Percentiles rank a stretch among this genome's conserved stretches.
phyloP scores from a whole-genome alignment of 1,140 invertebrate species.

The Coptotermes formosanus region DNA sequence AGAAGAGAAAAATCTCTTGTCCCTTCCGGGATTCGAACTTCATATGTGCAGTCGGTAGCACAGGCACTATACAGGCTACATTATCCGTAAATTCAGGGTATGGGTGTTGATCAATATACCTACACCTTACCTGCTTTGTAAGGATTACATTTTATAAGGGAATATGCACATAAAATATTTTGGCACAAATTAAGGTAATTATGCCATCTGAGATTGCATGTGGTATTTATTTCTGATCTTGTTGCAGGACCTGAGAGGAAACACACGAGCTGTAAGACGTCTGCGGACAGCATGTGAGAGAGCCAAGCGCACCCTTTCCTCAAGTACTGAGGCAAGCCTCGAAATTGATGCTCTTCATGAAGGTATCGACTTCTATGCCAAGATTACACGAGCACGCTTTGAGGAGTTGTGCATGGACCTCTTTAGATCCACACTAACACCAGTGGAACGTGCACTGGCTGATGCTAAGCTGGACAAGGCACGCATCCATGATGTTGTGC shows the following conservation, averaged over 20 bases:
- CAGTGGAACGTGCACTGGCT: constrained; percentile 61
- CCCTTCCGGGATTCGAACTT: no score
- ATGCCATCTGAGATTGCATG: no score
- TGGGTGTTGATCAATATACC: no score
- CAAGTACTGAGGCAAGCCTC: constrained; percentile 65
- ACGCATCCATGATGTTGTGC: constrained; percentile 62
- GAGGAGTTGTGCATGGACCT: constrained; percentile 55
- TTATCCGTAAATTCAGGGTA: no score
- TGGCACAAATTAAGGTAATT: no score
- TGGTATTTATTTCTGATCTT: no score
- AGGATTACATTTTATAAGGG: no score
- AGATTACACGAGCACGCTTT: constrained; percentile 78
- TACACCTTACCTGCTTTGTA: no score
- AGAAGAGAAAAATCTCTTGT: no score
- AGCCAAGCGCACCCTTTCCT: constrained; percentile 66
- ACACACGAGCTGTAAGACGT: constrained; percentile 67
- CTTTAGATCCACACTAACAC: constrained; percentile 53
- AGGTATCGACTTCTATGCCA: constrained; percentile 83
- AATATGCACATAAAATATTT: no score
- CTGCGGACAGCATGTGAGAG: constrained; percentile 73
- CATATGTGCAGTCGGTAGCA: no score
- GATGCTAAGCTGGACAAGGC: constrained; percentile 76
- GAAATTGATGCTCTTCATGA: constrained; percentile 76
- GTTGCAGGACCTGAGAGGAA: constrained; percentile 48
- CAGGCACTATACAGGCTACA: no score